Conservation (phyloP, 2,888 invertebrate species). For the Listrodromus nycthemerus region DNA sequence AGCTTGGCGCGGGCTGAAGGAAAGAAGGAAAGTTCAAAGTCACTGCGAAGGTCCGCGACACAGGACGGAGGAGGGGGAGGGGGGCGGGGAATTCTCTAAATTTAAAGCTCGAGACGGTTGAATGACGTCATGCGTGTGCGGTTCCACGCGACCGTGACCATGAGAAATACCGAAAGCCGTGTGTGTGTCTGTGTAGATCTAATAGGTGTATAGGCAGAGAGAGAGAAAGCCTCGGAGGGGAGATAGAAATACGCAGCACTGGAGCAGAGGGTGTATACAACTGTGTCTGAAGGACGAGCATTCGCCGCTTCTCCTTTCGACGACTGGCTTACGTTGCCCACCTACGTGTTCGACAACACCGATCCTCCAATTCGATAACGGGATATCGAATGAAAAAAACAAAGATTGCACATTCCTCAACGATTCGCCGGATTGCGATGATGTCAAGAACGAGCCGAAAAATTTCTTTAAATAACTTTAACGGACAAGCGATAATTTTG, state of each 20-base stretch:
- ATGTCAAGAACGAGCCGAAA: neutral
- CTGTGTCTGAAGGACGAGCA: slow-evolving; percentile 54
- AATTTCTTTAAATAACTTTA: slow-evolving; percentile 11
- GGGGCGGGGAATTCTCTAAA: too few species aligned
- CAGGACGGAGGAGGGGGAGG: slow-evolving; percentile 14
- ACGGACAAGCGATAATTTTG: slow-evolving; percentile 17
- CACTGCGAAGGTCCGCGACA: slow-evolving; percentile 40
- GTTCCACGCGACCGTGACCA: slow-evolving; percentile 79
- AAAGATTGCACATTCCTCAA: neutral
- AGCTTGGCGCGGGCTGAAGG: neutral
- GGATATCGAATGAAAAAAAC: neutral
- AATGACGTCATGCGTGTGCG: slow-evolving; percentile 63
- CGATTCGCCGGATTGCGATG: neutral
- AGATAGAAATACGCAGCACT: slow-evolving; percentile 40
- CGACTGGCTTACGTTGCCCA: neutral
- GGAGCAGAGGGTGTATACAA: slow-evolving; percentile 56
- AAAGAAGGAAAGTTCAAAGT: slow-evolving; percentile 53
- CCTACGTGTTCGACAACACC: neutral
- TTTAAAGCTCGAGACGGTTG: slow-evolving; percentile 63
- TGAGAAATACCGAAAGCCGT: slow-evolving; percentile 80
- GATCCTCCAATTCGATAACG: slow-evolving; percentile 1
- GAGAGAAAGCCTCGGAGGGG: neutral
- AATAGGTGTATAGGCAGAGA: slow-evolving; percentile 19
- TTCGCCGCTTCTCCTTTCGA: slow-evolving; percentile 19
- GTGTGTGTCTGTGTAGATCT: slow-evolving; percentile 28